Base-by-base conservation (phyloP, 2,888 invertebrate genomes). In the Callyntrura sp. region DNA sequence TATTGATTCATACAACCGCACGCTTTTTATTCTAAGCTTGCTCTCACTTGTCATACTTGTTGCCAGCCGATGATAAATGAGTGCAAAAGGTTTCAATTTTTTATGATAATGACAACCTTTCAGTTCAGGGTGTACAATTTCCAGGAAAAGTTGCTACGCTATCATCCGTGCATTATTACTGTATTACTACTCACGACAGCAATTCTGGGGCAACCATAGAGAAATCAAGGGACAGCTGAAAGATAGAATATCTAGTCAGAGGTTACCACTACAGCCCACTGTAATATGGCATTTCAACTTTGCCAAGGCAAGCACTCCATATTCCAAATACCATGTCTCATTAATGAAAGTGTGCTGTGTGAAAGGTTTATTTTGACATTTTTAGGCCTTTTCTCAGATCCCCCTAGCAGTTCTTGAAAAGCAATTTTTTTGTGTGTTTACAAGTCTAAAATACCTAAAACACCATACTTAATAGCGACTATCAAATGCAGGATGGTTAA, bases 31-130 rank as follows among this genome's bases (percentile, higher is more conserved):
- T 70, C 25, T 76, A 43, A 48, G 78, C 88, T 88, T 88, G 82
- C 83, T 45, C 83, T 88, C 88, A 88, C 73, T 88, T 88, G 88
- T 88, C 88, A 88, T 83, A 88, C 55, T 88, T 84, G 76, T 83
- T 78, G 88, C 88, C 88, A 88, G 88, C 88, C 88, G 83, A 88
- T 88, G 88, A 88, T 83, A 78, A 88, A 88, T 88, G 88, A 88
- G 88, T 78, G 88, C 88, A 82, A 78, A 83, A 45, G 83, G 68
- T 68, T 87, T 23, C 70, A 3, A 68, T 35, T 87, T 82, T 68
- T 20, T 17, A 55, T 70, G 70, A 81, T 81, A 87, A 70, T 87
- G 81, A 81, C 79, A 81, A 81, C 51, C 20, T 70, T 57, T 23
- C 55, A 35, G 11, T 35, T 43, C 17, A 8, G n/a, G 6, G 28